Base-by-base conservation (phyloP, 2,113 vertebrate genomes). In the Dromaius novaehollandiae region DNA sequence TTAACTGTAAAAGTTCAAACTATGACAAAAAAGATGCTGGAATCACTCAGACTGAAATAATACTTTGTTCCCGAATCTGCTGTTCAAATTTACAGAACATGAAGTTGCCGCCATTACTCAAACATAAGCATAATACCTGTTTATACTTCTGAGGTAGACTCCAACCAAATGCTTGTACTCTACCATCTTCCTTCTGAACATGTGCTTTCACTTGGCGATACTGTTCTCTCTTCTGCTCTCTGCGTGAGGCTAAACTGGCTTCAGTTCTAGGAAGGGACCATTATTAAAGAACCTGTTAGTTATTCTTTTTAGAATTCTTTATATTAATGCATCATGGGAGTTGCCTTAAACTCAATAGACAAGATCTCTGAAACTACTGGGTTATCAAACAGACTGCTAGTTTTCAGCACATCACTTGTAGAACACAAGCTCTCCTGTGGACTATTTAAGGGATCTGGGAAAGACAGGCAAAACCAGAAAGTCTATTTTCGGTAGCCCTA, bases 171-270 rank as follows among this genome's bases (percentile, higher is more conserved):
- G 99, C 99, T 96, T 99, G 99, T 14, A 99, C 98, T 80, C 99
- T 97, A 34, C 99, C 98, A 64, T 99, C 99, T 93, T 99, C 99
- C 82, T 99, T 99, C 98, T 99, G 99, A 38, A 99, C 99, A 1
- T 99, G 99, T 5, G 99, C 99, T 90, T 99, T 99, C 79, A 99
- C 99, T 97, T 99, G 99, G 87, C 99, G 98, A 96, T 99, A 99
- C 96, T 99, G 99, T 64, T 99, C 99, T 93, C 99, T 97, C 87
- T 99, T 99, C 97, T 99, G 99, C 87, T 99, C 99, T 89, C 99
- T 98, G 64, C 99, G 98, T 2, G 99, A 99, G 64, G 99, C 98
- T 69, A 98, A 93, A 74, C 96, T 99, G 55, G 98, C 99, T 77
- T 99, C 99, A 28, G 97, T 97, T 98, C 99, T 99, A 97, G 12